phyloP scores from a whole-genome alignment of 2,888 invertebrate species.

The Drymonia ruficornis region DNA sequence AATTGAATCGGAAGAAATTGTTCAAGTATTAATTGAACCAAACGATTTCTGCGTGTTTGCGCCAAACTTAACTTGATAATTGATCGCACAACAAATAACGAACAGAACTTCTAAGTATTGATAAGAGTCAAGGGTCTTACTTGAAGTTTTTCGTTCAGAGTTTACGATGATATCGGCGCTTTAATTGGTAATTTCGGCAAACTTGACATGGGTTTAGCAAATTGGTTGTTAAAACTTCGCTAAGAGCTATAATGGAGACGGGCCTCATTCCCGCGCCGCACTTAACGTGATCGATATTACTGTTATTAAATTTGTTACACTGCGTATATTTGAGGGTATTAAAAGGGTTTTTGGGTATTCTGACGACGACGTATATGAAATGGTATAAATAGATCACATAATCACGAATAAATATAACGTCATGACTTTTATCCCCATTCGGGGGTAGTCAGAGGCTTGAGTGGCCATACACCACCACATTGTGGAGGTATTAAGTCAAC shows the following conservation, averaged over 20 bases:
- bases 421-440: too few species aligned
- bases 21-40: background rate
- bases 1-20: too few species aligned
- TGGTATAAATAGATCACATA: background rate
- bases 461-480: too few species aligned
- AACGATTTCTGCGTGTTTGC: background rate
- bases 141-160: conserved; percentile 17
- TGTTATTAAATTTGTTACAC: conserved; percentile 1
- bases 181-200: conserved; percentile 40
- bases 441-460: too few species aligned
- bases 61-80: conserved; percentile 1
- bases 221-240: conserved; percentile 50
- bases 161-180: conserved; percentile 19
- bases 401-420: too few species aligned
- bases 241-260: conserved; percentile 32
- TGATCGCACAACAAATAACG: background rate
- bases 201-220: conserved; percentile 47
- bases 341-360: background rate
- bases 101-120: background rate
- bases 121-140: conserved; percentile 7
- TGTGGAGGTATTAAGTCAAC: too few species aligned
- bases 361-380: too few species aligned
- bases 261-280: conserved; percentile 15
- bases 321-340: background rate
- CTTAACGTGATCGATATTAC: conserved; percentile 16